A percentile compares a stretch with the other conserved stretches of the same genome.
Conservation (phyloP, 2,113 vertebrate species). For the Pachyramphus minor region DNA sequence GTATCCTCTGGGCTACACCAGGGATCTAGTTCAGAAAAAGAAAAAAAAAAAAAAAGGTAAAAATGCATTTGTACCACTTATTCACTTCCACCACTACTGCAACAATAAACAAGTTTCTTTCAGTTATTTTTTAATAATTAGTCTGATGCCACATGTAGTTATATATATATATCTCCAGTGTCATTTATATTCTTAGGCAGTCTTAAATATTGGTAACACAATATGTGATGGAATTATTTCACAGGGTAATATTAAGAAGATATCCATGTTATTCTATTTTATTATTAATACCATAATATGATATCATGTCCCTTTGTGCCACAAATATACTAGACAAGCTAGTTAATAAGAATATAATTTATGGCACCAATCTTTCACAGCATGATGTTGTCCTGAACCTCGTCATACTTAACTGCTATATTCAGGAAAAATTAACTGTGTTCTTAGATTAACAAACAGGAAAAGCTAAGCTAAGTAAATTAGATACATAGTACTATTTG, state of each 20-base stretch:
- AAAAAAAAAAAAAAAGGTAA: slow-evolving; percentile 12
- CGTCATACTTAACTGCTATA: background rate
- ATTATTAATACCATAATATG: background rate
- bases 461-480: background rate
- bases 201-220: background rate
- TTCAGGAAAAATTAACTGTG: background rate
- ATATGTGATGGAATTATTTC: slow-evolving; percentile 18
- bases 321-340: background rate
- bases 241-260: background rate
- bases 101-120: slow-evolving; percentile 31
- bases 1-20: slow-evolving; percentile 66
- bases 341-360: slow-evolving; percentile 25
- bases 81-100: slow-evolving; percentile 7
- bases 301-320: background rate
- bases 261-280: background rate
- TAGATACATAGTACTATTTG: background rate
- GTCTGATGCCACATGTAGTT: slow-evolving; percentile 22
- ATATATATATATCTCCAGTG: background rate
- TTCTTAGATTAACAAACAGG: background rate
- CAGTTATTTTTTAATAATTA: slow-evolving; percentile 40
- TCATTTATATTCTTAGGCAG: background rate
- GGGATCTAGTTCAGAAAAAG: slow-evolving; percentile 68
- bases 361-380: background rate
- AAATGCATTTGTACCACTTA: slow-evolving; percentile 46
- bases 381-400: background rate